Conservation (phyloP, 1,140 invertebrate species). For the Zaprionus taronus region DNA sequence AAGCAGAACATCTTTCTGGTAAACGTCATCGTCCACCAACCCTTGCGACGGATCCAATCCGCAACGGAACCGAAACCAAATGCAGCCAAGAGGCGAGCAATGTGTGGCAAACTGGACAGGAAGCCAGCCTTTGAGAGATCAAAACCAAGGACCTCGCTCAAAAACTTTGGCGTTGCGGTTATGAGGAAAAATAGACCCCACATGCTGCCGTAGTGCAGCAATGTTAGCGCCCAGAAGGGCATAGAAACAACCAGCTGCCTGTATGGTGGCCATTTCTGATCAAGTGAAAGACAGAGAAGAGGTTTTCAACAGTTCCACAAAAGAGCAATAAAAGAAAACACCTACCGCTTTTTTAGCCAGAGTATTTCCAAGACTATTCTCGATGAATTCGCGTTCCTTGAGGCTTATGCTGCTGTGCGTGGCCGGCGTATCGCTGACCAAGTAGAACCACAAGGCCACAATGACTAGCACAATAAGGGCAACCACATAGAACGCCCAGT, state of each 20-base stretch:
- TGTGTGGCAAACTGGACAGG: slow-evolving; percentile 89
- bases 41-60: slow-evolving; percentile 87
- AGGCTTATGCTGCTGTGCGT: slow-evolving; percentile 90
- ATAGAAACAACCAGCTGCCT: slow-evolving; percentile 87
- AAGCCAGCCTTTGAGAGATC: slow-evolving; percentile 90
- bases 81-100: slow-evolving; percentile 87
- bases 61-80: slow-evolving; percentile 89
- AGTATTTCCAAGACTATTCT: slow-evolving; percentile 86
- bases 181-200: slow-evolving; percentile 93
- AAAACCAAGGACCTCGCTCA: slow-evolving; percentile 92
- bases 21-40: slow-evolving; percentile 86
- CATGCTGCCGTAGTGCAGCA: slow-evolving; percentile 90
- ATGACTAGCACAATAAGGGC: slow-evolving; percentile 88
- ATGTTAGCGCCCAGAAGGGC: slow-evolving; percentile 88
- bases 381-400: slow-evolving; percentile 91
- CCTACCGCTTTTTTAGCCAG: slow-evolving; percentile 73
- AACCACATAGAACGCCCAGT: slow-evolving; percentile 89
- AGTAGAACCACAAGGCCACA: slow-evolving; percentile 87
- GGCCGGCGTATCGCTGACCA: slow-evolving; percentile 90
- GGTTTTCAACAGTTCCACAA: no score
- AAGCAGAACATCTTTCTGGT: slow-evolving; percentile 90
- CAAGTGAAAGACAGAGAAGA: neutral
- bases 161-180: slow-evolving; percentile 94
- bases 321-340: neutral
- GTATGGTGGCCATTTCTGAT: slow-evolving; percentile 86